Conservation (phyloP, 2,888 invertebrate species). For the Dendrolimus pini region DNA sequence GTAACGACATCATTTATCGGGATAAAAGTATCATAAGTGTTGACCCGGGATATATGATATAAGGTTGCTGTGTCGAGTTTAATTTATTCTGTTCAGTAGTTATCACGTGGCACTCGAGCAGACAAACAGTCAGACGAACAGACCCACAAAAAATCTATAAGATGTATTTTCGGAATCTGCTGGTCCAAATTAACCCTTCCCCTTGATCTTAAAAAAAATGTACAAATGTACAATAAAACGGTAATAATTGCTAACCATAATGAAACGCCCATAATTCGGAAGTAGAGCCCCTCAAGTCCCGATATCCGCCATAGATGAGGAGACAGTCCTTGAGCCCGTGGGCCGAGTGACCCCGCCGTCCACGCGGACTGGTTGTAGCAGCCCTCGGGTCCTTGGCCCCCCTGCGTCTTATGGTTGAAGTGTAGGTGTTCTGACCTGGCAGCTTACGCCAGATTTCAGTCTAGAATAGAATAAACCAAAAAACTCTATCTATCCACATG, state of each 20-base stretch:
- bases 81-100: too few species aligned
- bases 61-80: too few species aligned
- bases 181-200: too few species aligned
- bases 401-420: conserved; percentile 56
- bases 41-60: too few species aligned
- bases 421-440: conserved; percentile 74
- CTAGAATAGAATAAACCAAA: conserved; percentile 16
- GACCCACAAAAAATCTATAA: too few species aligned
- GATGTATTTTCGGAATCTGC: too few species aligned
- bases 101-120: too few species aligned
- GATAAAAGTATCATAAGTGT: too few species aligned
- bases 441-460: conserved; percentile 64
- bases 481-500: too few species aligned
- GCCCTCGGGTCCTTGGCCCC: conserved; percentile 50
- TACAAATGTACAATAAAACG: not conserved
- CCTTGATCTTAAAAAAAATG: too few species aligned
- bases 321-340: conserved; percentile 86
- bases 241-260: conserved; percentile 77
- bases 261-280: conserved; percentile 92
- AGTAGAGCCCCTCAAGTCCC: conserved; percentile 89
- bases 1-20: too few species aligned
- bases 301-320: conserved; percentile 92
- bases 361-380: conserved; percentile 79
- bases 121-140: too few species aligned
- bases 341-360: conserved; percentile 89